These are phyloP conservation scores for Rhincodon typus DNA, from an alignment of 2,797 vertebrate species.

Conservation along the genomic window DNA sequence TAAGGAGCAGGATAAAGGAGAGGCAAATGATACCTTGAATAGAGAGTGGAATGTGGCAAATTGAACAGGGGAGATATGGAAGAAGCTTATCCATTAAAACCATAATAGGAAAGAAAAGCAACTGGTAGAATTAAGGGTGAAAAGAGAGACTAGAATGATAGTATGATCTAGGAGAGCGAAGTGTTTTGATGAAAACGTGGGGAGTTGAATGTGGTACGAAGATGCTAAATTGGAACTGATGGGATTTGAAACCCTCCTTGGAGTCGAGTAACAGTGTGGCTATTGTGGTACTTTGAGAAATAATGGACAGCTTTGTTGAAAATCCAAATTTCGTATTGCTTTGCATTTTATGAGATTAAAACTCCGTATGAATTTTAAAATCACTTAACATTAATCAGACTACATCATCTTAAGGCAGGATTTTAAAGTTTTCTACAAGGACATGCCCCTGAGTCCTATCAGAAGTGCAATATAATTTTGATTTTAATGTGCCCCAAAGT, in stretches of 20 bases:
- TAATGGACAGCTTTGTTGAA: not conserved
- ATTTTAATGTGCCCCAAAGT: not conserved
- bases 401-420: not conserved
- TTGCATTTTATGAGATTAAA: not conserved
- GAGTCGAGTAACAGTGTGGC: not conserved
- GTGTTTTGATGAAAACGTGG: not conserved
- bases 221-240: not conserved
- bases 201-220: not conserved
- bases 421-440: not conserved
- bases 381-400: not conserved
- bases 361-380: not conserved
- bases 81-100: not conserved
- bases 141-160: not conserved
- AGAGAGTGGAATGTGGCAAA: not conserved
- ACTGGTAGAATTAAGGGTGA: not conserved
- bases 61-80: not conserved
- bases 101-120: not conserved
- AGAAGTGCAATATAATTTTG: not conserved
- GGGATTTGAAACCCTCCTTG: not conserved
- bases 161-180: not conserved
- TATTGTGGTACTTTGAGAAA: not conserved
- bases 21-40: not conserved
- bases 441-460: not conserved
- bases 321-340: not conserved
- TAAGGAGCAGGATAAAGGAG: not conserved